Evolutionary conservation across 2,888 invertebrate genomes (phyloP), one percentile per base, ranked within the genome.

Genomic region (Loripinus fragilis): DNA sequence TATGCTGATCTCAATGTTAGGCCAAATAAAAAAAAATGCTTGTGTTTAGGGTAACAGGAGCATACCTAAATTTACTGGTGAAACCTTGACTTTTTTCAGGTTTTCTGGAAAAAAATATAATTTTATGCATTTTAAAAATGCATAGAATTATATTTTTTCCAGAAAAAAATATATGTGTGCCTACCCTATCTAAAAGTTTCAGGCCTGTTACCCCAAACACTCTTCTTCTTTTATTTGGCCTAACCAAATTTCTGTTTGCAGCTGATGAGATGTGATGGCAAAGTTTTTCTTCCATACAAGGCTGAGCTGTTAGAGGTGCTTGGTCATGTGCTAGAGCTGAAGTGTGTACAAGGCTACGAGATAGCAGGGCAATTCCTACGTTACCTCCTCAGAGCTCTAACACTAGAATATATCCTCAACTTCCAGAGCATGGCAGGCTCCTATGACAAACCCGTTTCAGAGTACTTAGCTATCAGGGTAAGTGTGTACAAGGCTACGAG

Each of bases 381-480:
- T 71, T 94, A 95, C 93, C 96, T 88, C 90, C 94, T 83, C 94
- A 96, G 71, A 89, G 90, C 93, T 20, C 88, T 97, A 35, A 95
- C 96, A 0, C 94, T 94, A 30, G 94, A 96, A 0, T 95, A 95
- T 83, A 95, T 96, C 17, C 94, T 94, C 55, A 95, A 96, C 90
- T 95, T 95, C 94, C 94, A 95, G 86, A 96, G 96, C 91, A 94
- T 95, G 0, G 93, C 95, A 0, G 94, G 94, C 28, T 95, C 96
- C 80, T 96, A 95, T 87, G 95, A 95, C 28, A 94, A 94, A 50
- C 95, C 96, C 0, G 94, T 96, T 0, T 94, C 95, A 76, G 95
- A 96, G 76, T 96, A 96, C 94, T 94, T 97, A 64, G 96, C 97
- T 15, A 95, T 97, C 71, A 91, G 95, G 93, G 95, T 95, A 89